Evolutionary conservation across 2,888 invertebrate genomes (phyloP), one percentile per base, ranked within the genome.

Genomic region (Gibbula magus): DNA sequence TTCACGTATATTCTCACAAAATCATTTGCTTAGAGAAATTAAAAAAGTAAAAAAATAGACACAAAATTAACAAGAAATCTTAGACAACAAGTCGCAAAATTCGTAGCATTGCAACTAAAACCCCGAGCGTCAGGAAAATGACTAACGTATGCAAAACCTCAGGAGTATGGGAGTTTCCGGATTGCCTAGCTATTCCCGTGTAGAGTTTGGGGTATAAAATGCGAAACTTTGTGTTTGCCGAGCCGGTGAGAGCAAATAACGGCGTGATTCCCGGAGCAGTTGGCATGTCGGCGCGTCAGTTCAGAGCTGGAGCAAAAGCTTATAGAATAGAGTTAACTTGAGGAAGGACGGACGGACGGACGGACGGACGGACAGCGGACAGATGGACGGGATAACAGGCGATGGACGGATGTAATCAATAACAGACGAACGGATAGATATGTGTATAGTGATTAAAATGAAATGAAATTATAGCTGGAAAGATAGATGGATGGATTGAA

Each of bases 271-370:
- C 81, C 0, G 13, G 53, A 75, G 75, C 52, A 75, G 74, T 78
- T 25, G 81, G 67, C 81, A 81, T 81, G 81, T 81, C 79, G 56
- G 75, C 77, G 29, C 66, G 73, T 61, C 66, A 53, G 29, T 51
- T 51, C 52, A 13, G 29, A 22, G 32, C 73, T 8, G 29, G 32
- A 29, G 16, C 10, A 70, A 32, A 13, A 32, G 35, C 73, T 32
- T 29, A 20, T 10, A 20, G 16, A 4, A 16, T 32, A 35, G 73
- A 18, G 66, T 22, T 22, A 73, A 32, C 70, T 29, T 22, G n/a
- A 18, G 35, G 39, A 74, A n/a, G 5, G 22, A 25, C 70, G 32
- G 22, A 29, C 25, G 45, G 39, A 74, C 45, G 5, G 25, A 25
- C 18, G 25, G 18, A 25, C 75, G 0, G 8, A 8, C 16, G 53